Evolutionary conservation across 2,888 invertebrate genomes (phyloP).

Genomic region (Yponomeuta sedellus): DNA sequence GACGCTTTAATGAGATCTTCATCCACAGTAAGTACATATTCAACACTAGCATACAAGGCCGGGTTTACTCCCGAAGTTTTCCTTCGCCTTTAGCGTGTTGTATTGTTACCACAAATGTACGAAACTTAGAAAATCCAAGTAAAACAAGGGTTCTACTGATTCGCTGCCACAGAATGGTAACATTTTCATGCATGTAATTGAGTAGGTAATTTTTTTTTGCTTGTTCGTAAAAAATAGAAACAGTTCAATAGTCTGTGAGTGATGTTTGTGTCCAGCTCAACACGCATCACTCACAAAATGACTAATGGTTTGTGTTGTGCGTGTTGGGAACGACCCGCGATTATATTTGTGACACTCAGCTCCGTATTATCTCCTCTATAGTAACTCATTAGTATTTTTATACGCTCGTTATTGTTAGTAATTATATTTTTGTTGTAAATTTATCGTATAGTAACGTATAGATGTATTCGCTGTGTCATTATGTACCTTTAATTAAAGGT

Average conservation of each 20-base stretch:
- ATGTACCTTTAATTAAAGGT: neutral
- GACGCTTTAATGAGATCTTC: too few relatives aligned
- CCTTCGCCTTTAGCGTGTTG: too few relatives aligned
- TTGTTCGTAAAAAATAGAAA: neutral
- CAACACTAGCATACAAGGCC: too few relatives aligned
- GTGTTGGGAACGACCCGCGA: neutral
- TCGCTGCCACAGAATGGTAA: too few relatives aligned
- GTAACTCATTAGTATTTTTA: slow-evolving; percentile 35
- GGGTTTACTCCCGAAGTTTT: too few relatives aligned
- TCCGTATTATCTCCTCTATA: neutral
- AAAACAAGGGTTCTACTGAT: too few relatives aligned
- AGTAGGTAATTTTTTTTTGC: too few relatives aligned
- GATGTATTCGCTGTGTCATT: neutral
- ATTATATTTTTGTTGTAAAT: slow-evolving; percentile 9
- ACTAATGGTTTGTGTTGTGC: neutral
- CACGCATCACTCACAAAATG: slow-evolving; percentile 26
- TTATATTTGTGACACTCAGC: neutral
- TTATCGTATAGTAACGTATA: neutral
- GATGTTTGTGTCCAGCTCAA: slow-evolving; percentile 50
- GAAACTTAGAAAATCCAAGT: too few relatives aligned
- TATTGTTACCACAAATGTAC: too few relatives aligned
- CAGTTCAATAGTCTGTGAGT: neutral
- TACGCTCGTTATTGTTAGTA: slow-evolving; percentile 40
- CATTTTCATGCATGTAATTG: too few relatives aligned
- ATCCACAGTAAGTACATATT: too few relatives aligned